Conservation (phyloP, 2,888 invertebrate species). For the Lasioglossum malachurum region DNA sequence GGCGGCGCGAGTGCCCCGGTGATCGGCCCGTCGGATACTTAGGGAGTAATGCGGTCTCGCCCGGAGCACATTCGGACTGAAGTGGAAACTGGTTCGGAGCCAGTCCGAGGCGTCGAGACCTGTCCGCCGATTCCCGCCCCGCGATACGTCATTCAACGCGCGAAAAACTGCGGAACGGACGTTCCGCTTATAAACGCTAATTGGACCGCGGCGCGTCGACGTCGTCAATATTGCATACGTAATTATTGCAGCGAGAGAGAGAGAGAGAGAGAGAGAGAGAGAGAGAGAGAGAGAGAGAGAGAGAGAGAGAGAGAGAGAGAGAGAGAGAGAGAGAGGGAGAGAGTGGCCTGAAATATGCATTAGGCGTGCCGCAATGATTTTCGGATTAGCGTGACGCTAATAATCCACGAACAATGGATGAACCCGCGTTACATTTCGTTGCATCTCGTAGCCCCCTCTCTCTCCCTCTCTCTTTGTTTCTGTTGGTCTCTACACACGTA, state of each 20-base stretch:
- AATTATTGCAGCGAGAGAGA: background rate
- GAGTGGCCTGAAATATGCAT: constrained; percentile 3
- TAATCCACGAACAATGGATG: background rate
- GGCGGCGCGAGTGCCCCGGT: constrained; percentile 68
- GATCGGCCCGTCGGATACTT: constrained; percentile 70
- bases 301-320: no score
- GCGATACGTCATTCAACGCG: constrained; percentile 61
- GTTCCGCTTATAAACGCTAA: constrained; percentile 39
- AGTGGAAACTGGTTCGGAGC: constrained; percentile 71
- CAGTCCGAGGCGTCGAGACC: constrained; percentile 68
- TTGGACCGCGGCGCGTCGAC: constrained; percentile 24
- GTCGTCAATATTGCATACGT: constrained; percentile 19
- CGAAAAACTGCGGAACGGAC: constrained; percentile 22
- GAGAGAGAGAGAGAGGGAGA: no score
- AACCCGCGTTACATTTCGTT: background rate
- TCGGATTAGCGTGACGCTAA: background rate
- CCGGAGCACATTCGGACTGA: constrained; percentile 63
- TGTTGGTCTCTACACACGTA: background rate
- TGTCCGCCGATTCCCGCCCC: constrained; percentile 46
- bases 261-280: no score
- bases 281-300: no score
- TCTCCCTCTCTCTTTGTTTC: background rate
- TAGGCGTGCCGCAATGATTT: constrained; percentile 1
- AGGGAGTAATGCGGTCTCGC: constrained; percentile 77
- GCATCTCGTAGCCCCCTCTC: background rate